A percentile compares a stretch with the other conserved stretches of the same genome.
phyloP scores from a whole-genome alignment of 1,140 invertebrate species.

The Papilio glaucus region DNA sequence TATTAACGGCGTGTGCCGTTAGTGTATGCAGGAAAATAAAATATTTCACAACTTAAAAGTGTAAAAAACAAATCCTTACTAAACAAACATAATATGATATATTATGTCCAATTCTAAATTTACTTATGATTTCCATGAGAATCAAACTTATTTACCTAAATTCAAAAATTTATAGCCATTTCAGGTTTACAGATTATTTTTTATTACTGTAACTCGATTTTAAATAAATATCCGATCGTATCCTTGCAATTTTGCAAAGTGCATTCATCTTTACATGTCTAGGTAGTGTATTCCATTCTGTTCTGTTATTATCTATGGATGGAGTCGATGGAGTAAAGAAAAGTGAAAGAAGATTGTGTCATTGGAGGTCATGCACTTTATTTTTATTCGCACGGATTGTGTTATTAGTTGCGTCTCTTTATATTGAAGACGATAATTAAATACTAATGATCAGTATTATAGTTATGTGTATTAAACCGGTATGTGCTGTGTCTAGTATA shows the following conservation, averaged over 20 bases:
- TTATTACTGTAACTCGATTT: background rate
- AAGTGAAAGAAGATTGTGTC: conserved; percentile 80
- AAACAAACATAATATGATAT: too few relatives aligned
- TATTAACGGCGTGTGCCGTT: too few relatives aligned
- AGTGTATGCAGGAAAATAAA: too few relatives aligned
- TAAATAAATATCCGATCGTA: conserved; percentile 29
- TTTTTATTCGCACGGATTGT: conserved; percentile 69
- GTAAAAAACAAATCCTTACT: too few relatives aligned
- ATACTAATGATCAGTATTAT: conserved; percentile 53
- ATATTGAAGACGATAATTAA: conserved; percentile 48
- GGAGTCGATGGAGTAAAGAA: conserved; percentile 51
- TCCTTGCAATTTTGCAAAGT: conserved; percentile 37
- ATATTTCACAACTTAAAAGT: too few relatives aligned
- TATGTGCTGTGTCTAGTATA: conserved; percentile 50
- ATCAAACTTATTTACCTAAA: background rate
- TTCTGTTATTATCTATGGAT: conserved; percentile 50
- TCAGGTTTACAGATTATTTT: too few relatives aligned
- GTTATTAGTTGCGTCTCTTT: conserved; percentile 47
- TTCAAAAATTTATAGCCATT: too few relatives aligned
- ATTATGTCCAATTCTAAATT: too few relatives aligned
- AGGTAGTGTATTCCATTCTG: conserved; percentile 24
- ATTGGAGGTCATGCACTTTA: conserved; percentile 82
- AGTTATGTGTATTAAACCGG: conserved; percentile 55
- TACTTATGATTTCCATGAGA: too few relatives aligned
- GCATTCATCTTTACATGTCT: conserved; percentile 34